A percentile compares a stretch with the other conserved stretches of the same genome.
Evolutionary conservation across 2,113 vertebrate species (phyloP).

Genomic region (Pelusios castaneus): DNA sequence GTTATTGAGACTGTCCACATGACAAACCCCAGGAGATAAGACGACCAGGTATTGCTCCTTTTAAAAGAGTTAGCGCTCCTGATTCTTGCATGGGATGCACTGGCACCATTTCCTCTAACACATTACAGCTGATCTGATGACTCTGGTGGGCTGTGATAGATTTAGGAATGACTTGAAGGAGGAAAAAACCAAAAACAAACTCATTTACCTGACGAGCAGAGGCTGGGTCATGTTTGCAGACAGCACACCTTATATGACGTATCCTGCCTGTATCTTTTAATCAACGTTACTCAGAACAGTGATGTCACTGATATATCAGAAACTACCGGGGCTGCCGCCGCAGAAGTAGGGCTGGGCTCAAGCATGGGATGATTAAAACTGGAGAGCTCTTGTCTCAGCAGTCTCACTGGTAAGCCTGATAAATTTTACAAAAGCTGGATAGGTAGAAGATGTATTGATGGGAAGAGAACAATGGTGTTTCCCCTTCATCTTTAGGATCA

Average conservation of each 20-base stretch:
- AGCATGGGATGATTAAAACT: not conserved
- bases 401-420: no score
- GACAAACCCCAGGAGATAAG: not conserved
- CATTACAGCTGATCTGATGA: not conserved
- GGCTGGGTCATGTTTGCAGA: no score
- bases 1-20: not conserved
- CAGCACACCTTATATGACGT: not conserved
- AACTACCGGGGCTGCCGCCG: no score
- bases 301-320: not conserved
- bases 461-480: not conserved
- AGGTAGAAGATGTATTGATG: not conserved
- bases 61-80: not conserved
- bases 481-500: not conserved
- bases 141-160: not conserved
- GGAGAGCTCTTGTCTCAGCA: not conserved
- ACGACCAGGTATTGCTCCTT: not conserved
- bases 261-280: not conserved
- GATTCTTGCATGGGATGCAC: not conserved
- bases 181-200: not conserved
- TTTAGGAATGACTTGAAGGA: not conserved
- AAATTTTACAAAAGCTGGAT: no score
- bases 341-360: not conserved
- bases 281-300: not conserved
- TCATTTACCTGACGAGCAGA: no score
- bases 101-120: conserved; percentile 19